A percentile compares a stretch with the other conserved stretches of the same genome.
Evolutionary conservation across 2,888 invertebrate species (phyloP).

Genomic region (Clepsis dumicolana): DNA sequence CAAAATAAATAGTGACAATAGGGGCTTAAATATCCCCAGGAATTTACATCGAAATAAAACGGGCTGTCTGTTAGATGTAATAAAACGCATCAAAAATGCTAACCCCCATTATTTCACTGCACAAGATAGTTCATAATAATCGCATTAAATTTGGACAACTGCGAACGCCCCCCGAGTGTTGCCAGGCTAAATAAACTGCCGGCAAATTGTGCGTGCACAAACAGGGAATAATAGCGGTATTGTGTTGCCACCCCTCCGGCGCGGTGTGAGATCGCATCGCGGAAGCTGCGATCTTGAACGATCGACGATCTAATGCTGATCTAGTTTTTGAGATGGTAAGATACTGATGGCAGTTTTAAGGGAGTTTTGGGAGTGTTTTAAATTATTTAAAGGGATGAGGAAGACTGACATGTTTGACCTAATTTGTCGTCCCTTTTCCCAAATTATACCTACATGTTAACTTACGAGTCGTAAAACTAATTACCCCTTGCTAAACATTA

Average conservation of each 20-base stretch:
- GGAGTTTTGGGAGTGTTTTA: neutral
- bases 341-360: no score
- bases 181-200: slow-evolving; percentile 78
- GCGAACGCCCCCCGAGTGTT: slow-evolving; percentile 61
- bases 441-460: no score
- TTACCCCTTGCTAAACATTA: no score
- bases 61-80: slow-evolving; percentile 26
- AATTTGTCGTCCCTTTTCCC: neutral
- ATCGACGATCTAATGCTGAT: slow-evolving; percentile 33
- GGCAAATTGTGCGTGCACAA: slow-evolving; percentile 85
- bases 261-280: slow-evolving; percentile 26
- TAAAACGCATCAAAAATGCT: slow-evolving; percentile 42
- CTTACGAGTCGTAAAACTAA: no score
- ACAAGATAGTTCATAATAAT: slow-evolving; percentile 57
- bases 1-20: slow-evolving; percentile 5
- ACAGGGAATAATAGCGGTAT: slow-evolving; percentile 81
- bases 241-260: slow-evolving; percentile 67
- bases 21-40: neutral
- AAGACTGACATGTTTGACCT: no score
- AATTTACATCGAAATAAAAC: slow-evolving; percentile 3
- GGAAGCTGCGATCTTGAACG: slow-evolving; percentile 25
- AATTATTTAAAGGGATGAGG: neutral
- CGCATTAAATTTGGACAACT: slow-evolving; percentile 60
- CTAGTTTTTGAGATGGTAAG: slow-evolving; percentile 27
- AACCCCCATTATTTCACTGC: slow-evolving; percentile 40